phyloP scores from a whole-genome alignment of 2,797 vertebrate species.

The Oceanodroma leucorhoa region DNA sequence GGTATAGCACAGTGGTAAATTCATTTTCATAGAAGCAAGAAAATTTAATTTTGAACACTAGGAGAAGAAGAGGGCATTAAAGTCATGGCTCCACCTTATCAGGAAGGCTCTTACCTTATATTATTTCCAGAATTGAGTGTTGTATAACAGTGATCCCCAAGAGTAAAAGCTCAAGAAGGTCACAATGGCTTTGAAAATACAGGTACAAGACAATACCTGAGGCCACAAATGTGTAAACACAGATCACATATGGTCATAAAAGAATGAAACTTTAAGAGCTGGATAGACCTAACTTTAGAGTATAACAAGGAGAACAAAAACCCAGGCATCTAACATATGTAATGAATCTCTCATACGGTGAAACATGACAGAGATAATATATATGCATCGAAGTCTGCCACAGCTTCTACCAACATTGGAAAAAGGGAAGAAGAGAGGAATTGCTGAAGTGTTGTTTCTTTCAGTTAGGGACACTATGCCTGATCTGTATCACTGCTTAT shows the following conservation, averaged over 20 bases:
- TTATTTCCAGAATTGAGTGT: not conserved
- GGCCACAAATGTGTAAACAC: not conserved
- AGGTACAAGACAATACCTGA: not conserved
- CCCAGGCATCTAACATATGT: rapidly evolving
- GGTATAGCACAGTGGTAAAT: not conserved
- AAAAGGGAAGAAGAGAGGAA: not conserved
- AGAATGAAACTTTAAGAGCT: not conserved
- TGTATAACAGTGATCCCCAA: not conserved
- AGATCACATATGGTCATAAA: not conserved
- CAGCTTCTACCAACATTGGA: not conserved
- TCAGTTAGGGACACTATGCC: not conserved
- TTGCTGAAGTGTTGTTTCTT: not conserved
- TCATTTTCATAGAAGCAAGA: not conserved
- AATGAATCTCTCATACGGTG: not conserved
- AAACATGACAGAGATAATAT: not conserved
- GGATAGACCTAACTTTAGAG: not conserved
- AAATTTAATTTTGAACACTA: not conserved
- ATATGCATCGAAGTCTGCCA: not conserved
- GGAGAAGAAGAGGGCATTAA: not conserved
- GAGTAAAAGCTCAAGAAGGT: not conserved
- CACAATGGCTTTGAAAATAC: not conserved
- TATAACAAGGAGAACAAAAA: not conserved
- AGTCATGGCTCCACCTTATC: not conserved
- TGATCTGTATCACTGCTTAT: not conserved
- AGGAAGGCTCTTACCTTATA: not conserved